phyloP scores from a whole-genome alignment of 2,797 vertebrate genomes.

The Lepilemur septentrionalis region DNA sequence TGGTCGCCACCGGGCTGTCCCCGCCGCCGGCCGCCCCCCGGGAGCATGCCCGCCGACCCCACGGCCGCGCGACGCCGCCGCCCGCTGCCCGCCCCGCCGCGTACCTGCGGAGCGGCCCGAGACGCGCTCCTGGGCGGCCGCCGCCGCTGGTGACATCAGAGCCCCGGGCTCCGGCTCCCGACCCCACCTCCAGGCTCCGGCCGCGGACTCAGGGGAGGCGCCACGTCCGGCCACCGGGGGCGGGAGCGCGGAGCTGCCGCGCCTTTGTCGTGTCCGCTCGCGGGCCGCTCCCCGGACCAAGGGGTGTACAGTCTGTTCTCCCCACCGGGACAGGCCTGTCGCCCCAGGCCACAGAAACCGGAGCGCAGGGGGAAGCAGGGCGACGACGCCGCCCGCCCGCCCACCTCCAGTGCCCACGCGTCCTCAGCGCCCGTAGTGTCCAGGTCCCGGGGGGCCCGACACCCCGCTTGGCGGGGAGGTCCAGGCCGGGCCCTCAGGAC shows the following conservation, averaged over 20 bases:
- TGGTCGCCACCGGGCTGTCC: rapidly evolving
- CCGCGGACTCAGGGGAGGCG: constrained; percentile 43
- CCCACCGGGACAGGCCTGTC: background rate
- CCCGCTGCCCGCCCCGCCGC: background rate
- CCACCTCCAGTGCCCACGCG: background rate
- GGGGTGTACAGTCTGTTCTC: background rate
- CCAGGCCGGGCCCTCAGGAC: background rate
- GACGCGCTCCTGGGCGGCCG: background rate
- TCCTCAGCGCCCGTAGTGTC: too few species aligned
- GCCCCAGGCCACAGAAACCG: background rate
- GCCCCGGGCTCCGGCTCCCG: background rate
- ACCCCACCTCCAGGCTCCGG: constrained; percentile 63
- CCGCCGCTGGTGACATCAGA: constrained; percentile 64
- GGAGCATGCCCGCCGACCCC: background rate
- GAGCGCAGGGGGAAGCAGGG: background rate
- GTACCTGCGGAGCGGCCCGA: background rate
- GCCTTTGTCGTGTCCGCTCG: background rate
- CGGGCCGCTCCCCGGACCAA: background rate
- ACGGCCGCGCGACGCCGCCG: too few species aligned
- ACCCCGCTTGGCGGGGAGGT: background rate
- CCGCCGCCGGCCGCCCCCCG: too few species aligned
- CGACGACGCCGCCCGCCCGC: rapidly evolving
- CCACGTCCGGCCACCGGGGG: constrained; percentile 42
- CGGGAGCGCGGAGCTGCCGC: constrained; percentile 19
- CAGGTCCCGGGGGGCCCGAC: background rate